A percentile compares a stretch with the other conserved stretches of the same genome.
Conservation (phyloP, 2,797 vertebrate species). For the Mormyrus proboscirostris region DNA sequence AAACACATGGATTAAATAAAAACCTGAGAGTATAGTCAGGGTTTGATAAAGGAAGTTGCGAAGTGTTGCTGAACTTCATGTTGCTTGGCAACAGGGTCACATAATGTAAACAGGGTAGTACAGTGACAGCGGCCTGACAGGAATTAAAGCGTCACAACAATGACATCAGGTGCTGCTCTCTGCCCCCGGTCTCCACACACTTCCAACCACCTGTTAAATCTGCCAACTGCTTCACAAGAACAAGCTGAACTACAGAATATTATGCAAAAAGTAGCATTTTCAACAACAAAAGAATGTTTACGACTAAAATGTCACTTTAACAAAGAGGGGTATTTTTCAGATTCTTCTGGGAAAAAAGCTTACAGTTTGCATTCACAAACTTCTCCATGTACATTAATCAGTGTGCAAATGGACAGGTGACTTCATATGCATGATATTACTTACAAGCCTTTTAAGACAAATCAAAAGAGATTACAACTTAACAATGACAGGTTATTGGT, state of each 20-base stretch:
- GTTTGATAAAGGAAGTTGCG: conserved; percentile 34
- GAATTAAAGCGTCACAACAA: conserved; percentile 52
- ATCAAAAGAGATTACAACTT: not conserved
- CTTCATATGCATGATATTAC: not conserved
- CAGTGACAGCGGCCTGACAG: conserved; percentile 53
- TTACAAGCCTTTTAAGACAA: not conserved
- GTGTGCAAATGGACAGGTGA: not conserved
- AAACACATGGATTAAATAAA: not conserved
- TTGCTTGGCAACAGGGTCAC: conserved; percentile 63
- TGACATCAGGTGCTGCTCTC: conserved; percentile 64
- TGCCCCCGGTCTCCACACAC: conserved; percentile 52
- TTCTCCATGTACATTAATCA: not conserved
- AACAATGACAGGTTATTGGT: not conserved
- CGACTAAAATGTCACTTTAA: not conserved
- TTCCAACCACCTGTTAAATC: conserved; percentile 26
- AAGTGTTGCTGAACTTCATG: conserved; percentile 48
- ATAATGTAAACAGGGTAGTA: conserved; percentile 41
- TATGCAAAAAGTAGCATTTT: not conserved
- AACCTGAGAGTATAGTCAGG: not conserved
- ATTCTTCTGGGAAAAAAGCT: not conserved
- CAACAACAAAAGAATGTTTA: not conserved
- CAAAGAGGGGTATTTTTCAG: not conserved
- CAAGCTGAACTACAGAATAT: not conserved
- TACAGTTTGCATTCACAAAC: not conserved
- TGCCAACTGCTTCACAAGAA: conserved; percentile 5